Evolutionary conservation across 2,113 vertebrate species (phyloP).

Genomic region (Phoenicopterus ruber): DNA sequence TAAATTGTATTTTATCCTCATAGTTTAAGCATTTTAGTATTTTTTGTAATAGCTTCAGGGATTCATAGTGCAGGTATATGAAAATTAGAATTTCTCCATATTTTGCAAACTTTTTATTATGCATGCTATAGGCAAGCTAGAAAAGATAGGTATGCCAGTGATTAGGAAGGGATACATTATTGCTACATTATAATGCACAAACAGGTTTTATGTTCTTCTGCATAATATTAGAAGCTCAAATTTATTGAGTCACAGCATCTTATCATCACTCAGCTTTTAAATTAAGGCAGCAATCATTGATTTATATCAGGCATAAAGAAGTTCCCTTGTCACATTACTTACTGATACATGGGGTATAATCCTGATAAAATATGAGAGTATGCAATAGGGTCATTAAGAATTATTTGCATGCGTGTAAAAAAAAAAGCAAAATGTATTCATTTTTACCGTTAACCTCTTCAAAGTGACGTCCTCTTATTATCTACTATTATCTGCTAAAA

Average conservation of each 20-base stretch:
- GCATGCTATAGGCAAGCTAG: slow-evolving; percentile 64
- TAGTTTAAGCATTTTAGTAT: neutral
- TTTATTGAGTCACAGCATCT: slow-evolving; percentile 64
- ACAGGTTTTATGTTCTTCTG: slow-evolving; percentile 73
- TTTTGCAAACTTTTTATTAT: slow-evolving; percentile 70
- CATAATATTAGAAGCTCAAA: slow-evolving; percentile 65
- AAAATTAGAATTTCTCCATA: slow-evolving; percentile 62
- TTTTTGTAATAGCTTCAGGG: slow-evolving; percentile 58
- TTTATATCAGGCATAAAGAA: slow-evolving; percentile 61
- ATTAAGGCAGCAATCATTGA: slow-evolving; percentile 55
- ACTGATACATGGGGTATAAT: slow-evolving; percentile 46
- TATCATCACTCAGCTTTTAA: slow-evolving; percentile 67
- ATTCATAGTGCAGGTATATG: slow-evolving; percentile 54
- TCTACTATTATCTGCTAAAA: neutral
- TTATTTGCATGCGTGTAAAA: slow-evolving; percentile 27
- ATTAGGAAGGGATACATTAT: slow-evolving; percentile 65
- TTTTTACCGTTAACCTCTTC: slow-evolving; percentile 32
- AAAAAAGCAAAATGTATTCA: neutral
- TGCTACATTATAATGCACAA: slow-evolving; percentile 66
- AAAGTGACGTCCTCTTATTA: neutral
- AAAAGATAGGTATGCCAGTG: slow-evolving; percentile 57
- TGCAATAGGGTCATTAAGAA: slow-evolving; percentile 41
- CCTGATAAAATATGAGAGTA: slow-evolving; percentile 8
- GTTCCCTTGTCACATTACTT: slow-evolving; percentile 46
- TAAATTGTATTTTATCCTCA: slow-evolving; percentile 37